Base-by-base conservation (phyloP, 2,888 invertebrate genomes). In the Luperina testacea region DNA sequence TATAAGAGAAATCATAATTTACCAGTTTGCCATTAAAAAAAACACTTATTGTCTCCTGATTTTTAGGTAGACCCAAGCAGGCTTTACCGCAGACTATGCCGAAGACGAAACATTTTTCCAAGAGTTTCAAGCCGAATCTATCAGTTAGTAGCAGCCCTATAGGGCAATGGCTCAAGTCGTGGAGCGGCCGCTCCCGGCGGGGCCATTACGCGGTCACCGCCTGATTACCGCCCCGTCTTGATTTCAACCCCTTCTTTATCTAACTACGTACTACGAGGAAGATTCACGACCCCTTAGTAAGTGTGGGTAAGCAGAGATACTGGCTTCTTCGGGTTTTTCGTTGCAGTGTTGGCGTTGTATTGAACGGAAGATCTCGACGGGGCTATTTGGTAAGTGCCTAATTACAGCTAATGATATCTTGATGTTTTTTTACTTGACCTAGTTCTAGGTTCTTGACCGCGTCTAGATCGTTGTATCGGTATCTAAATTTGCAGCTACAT, bases 131-230 rank as follows among this genome's bases (percentile, higher is more conserved):
- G 15, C 27, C 2, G 7, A 32, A 1, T 32, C 32, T 63, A 8
- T 17, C 15, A 63, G 7, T 2, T 17, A 3, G 61, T 63, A 17
- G 7, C 92, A 95, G 57, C 95, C 95, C 95, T 95, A 88, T 7
- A 15, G 68, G 63, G 88, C 90, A 90, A 92, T 91, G 93, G 92
- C 94, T 94, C 92, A 94, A 95, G 95, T 89, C 94, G 93, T 91
- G 92, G 92, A 78, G 87, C 80, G 86, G 81, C 91, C 90, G 91
- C 93, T 94, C 96, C 95, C 95, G 82, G 82, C 91, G 95, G 95
- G 93, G 92, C 95, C 96, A 95, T 97, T 97, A 96, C 95, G 97
- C 94, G 97, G 97, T 97, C 96, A 94, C 93, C 95, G 95, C 90
- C 96, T 96, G 96, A 97, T 97, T 97, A 96, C 96, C 95, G 93